Evolutionary conservation across 2,113 vertebrate genomes (phyloP).

Genomic region (Neogale vison): DNA sequence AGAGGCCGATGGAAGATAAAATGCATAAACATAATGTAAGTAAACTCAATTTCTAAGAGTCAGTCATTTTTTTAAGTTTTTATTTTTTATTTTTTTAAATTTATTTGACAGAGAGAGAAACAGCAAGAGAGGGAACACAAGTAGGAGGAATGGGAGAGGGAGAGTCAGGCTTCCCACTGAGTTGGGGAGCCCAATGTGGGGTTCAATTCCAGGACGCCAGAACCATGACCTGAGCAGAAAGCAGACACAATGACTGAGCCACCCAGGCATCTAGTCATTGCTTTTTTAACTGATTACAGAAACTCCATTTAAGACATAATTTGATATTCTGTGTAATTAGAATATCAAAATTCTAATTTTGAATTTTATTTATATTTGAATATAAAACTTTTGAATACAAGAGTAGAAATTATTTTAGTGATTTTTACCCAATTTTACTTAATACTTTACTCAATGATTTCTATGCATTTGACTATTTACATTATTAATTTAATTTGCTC

Average conservation of each 20-base stretch:
- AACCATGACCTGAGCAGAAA: too few species aligned
- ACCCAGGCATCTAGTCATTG: not conserved
- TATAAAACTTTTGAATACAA: not conserved
- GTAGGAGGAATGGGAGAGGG: too few species aligned
- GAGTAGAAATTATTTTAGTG: not conserved
- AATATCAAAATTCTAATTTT: too few species aligned
- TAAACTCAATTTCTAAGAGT: not conserved
- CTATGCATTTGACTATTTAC: not conserved
- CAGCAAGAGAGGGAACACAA: too few species aligned
- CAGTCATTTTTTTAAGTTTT: not conserved
- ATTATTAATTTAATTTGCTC: not conserved
- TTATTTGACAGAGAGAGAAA: too few species aligned
- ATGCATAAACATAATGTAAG: not conserved
- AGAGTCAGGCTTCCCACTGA: too few species aligned
- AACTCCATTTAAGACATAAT: not conserved
- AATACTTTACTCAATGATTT: not conserved
- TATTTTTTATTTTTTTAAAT: too few species aligned
- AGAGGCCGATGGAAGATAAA: slow-evolving; percentile 29
- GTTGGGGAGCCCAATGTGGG: too few species aligned
- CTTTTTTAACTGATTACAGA: not conserved
- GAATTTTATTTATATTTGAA: not conserved
- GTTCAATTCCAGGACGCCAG: too few species aligned
- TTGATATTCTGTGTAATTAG: not conserved
- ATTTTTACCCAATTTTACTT: not conserved
- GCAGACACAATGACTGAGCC: too few species aligned